Base-by-base conservation (phyloP, 2,888 invertebrate species). In the Catocala fraxini region DNA sequence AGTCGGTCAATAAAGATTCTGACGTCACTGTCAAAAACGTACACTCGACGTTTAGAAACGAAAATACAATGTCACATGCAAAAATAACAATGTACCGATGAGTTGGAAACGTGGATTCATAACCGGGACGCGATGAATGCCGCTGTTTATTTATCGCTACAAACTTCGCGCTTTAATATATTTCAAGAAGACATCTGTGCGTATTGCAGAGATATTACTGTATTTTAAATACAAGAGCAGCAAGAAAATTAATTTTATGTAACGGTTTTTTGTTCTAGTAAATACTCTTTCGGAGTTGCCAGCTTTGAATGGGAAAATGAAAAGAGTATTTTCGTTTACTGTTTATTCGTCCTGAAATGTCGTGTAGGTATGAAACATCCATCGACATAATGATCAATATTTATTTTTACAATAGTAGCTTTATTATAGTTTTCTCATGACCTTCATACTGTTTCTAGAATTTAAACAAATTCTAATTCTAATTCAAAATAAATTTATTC, bases 51-150 rank as follows among this genome's bases (percentile, higher is more conserved):
- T 39, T 25, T 46, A 46, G 49, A 60, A 63, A 70, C 78, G 25
- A 65, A 77, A 77, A 78, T 75, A 75, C 67, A 71, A 70, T 75
- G 76, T 73, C 67, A 59, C 60, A 51, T 56, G 54, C 65, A 65
- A 73, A 75, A 78, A 75, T 78, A 77, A 77, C 76, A 75, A 71
- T 77, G 51, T 52, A 47, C 52, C 33, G 34, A 46, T 6, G 13
- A 35, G 25, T 49, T 41, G 59, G 34, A 25, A 43, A 48, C 46
- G 41, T 46, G 35, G 53, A 34, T 62, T 67, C 64, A 75, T 56
- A 74, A 59, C 25, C 15, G 57, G 51, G 51, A 53, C 6, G 34
- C 59, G 52, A 12, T 74, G 57, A 75, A 62, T 63, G 57, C 56
- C 48, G 51, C 56, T 53, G 55, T 59, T 42, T 56, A 63, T 70